These are phyloP conservation scores for Pectinophora gossypiella DNA, from an alignment of 1,140 invertebrate genomes.

Conservation along the genomic window DNA sequence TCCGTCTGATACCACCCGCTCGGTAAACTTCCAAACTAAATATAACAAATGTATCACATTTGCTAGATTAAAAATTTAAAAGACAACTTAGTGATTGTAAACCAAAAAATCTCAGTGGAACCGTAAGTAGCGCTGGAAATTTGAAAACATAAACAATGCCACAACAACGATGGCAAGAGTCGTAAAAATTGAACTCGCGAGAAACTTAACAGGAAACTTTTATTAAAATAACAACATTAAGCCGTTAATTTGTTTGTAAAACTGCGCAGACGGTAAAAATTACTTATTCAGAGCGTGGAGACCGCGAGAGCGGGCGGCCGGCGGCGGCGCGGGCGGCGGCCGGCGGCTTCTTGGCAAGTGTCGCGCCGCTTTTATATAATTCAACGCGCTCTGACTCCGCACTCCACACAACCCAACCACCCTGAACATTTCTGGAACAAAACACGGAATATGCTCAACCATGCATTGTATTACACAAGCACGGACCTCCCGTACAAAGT, in stretches of 20 bases:
- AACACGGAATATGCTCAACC: too few relatives aligned
- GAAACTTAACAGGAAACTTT: slow-evolving; percentile 63
- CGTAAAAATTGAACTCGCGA: slow-evolving; percentile 62
- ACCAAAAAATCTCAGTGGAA: neutral
- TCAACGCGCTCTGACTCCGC: slow-evolving; percentile 24
- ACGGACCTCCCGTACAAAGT: too few relatives aligned
- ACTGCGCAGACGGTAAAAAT: slow-evolving; percentile 71
- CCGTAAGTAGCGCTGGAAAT: slow-evolving; percentile 25
- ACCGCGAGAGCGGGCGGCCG: slow-evolving; percentile 42
- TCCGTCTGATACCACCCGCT: slow-evolving; percentile 1
- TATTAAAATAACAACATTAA: slow-evolving; percentile 73
- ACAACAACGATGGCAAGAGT: slow-evolving; percentile 55
- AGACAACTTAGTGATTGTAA: neutral
- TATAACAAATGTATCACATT: neutral
- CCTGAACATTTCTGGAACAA: too few relatives aligned
- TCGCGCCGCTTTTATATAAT: slow-evolving; percentile 60
- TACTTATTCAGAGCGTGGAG: slow-evolving; percentile 64
- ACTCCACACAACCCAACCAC: neutral
- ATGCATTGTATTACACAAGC: too few relatives aligned
- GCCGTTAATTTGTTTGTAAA: slow-evolving; percentile 73
- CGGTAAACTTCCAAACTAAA: too few relatives aligned
- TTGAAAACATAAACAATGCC: slow-evolving; percentile 63
- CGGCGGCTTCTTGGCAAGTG: slow-evolving; percentile 49
- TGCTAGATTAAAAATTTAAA: neutral
- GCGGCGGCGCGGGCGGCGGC: slow-evolving; percentile 15